A percentile compares a stretch with the other conserved stretches of the same genome.
These are phyloP conservation scores for Sclerodermus sp. DNA, from an alignment of 2,888 invertebrate species.

Conservation along the genomic window DNA sequence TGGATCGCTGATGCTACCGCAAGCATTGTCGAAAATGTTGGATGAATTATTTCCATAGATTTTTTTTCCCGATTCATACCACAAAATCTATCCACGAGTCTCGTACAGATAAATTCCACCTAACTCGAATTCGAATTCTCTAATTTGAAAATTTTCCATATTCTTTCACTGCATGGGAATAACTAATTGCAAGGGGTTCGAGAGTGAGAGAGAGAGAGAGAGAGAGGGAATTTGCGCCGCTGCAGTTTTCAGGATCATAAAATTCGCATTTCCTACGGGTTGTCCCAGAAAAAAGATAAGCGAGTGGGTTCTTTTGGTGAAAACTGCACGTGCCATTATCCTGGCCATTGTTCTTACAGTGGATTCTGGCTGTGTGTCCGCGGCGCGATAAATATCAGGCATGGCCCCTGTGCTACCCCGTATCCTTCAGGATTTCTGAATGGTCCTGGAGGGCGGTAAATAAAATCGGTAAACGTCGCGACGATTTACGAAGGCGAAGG, in stretches of 20 bases:
- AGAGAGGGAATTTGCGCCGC: no score
- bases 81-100: no score
- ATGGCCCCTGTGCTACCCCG: not conserved
- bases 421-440: not conserved
- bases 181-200: no score
- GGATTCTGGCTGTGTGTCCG: slow-evolving; percentile 13
- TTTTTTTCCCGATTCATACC: no score
- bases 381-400: slow-evolving; percentile 21
- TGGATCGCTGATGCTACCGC: slow-evolving; percentile 34
- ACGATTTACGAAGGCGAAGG: slow-evolving; percentile 38
- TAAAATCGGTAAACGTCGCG: slow-evolving; percentile 40
- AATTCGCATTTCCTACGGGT: not conserved
- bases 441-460: slow-evolving; percentile 25
- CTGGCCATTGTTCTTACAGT: slow-evolving; percentile 30
- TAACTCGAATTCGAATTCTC: no score
- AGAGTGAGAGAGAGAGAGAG: no score
- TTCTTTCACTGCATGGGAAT: no score
- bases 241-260: not conserved
- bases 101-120: no score
- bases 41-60: not conserved
- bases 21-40: slow-evolving; percentile 28
- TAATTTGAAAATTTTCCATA: no score
- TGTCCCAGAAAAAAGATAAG: no score
- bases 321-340: slow-evolving; percentile 29
- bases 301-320: slow-evolving; percentile 19